These are phyloP conservation scores for Villa cingulata DNA, from an alignment of 2,888 invertebrate genomes.

Conservation along the genomic window DNA sequence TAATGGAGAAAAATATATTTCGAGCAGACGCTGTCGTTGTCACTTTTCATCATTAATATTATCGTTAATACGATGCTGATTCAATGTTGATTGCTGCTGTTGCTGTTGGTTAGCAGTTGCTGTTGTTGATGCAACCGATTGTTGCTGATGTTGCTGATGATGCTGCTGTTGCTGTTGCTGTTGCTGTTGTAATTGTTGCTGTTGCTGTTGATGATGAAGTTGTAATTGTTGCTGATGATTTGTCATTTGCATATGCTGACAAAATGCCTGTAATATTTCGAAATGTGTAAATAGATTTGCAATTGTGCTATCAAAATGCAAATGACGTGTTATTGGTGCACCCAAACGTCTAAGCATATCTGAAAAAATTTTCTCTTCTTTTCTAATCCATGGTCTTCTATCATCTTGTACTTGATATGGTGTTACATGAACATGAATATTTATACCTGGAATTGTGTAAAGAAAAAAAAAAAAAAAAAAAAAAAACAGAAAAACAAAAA, in stretches of 20 bases:
- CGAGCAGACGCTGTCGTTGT: slow-evolving; percentile 25
- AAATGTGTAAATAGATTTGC: slow-evolving; percentile 61
- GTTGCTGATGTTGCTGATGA: slow-evolving; percentile 27
- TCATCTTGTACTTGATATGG: slow-evolving; percentile 81
- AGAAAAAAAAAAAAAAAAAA: too few relatives aligned
- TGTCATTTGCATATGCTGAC: slow-evolving; percentile 32
- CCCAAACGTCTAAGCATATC: slow-evolving; percentile 50
- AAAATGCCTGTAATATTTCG: slow-evolving; percentile 52
- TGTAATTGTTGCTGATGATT: slow-evolving; percentile 23
- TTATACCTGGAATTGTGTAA: slow-evolving; percentile 40
- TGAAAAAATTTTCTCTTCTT: slow-evolving; percentile 67
- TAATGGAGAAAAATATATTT: slow-evolving; percentile 16
- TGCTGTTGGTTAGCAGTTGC: slow-evolving; percentile 10
- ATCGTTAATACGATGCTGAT: slow-evolving; percentile 12
- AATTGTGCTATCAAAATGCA: slow-evolving; percentile 45
- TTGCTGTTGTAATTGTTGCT: slow-evolving; percentile 18
- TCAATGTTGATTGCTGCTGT: slow-evolving; percentile 13
- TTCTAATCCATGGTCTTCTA: slow-evolving; percentile 68
- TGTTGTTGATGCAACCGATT: slow-evolving; percentile 11
- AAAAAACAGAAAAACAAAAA: too few relatives aligned
- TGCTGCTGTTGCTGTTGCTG: slow-evolving; percentile 29
- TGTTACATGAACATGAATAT: slow-evolving; percentile 67
- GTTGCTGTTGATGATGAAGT: slow-evolving; percentile 13
- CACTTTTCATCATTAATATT: slow-evolving; percentile 32
- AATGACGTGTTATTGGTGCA: slow-evolving; percentile 46